Evolutionary conservation across 2,113 vertebrate species (phyloP).

Genomic region (Sceloporus undulatus): DNA sequence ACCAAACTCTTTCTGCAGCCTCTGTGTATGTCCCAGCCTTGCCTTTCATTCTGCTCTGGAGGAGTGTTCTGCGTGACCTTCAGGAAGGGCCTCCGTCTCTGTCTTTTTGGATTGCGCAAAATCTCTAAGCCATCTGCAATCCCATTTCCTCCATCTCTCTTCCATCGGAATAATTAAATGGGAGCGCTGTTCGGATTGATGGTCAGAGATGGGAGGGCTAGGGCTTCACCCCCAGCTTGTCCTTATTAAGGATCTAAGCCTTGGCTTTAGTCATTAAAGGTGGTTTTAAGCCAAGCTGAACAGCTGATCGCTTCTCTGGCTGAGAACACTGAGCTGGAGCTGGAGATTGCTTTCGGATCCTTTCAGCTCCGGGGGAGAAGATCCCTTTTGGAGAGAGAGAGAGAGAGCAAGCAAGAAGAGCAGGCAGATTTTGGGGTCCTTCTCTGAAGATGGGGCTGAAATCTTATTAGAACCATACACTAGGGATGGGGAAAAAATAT

Average conservation of each 20-base stretch:
- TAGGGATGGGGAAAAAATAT: too few species aligned
- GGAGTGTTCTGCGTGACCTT: not conserved
- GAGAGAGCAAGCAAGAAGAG: not conserved
- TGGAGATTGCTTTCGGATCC: not conserved
- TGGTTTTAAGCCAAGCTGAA: not conserved
- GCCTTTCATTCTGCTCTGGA: too few species aligned
- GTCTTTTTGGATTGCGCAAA: not conserved
- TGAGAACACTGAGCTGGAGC: conserved; percentile 42
- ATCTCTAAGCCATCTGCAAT: not conserved
- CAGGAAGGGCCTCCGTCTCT: too few species aligned
- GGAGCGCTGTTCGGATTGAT: not conserved
- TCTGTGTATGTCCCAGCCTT: not conserved
- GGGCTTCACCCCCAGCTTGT: not conserved
- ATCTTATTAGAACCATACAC: too few species aligned
- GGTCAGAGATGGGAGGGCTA: not conserved
- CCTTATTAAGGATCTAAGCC: conserved; percentile 25
- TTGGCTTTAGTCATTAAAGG: conserved; percentile 17
- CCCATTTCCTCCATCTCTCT: not conserved
- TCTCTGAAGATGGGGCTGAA: not conserved
- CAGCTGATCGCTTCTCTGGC: conserved; percentile 12
- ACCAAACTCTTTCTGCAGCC: too few species aligned
- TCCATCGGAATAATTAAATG: conserved; percentile 3
- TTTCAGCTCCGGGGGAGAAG: conserved; percentile 2
- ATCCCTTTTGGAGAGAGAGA: not conserved
- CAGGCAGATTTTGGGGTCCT: not conserved